These are phyloP conservation scores for Tolypeutes matacus DNA, from an alignment of 2,797 vertebrate genomes.

Conservation along the genomic window DNA sequence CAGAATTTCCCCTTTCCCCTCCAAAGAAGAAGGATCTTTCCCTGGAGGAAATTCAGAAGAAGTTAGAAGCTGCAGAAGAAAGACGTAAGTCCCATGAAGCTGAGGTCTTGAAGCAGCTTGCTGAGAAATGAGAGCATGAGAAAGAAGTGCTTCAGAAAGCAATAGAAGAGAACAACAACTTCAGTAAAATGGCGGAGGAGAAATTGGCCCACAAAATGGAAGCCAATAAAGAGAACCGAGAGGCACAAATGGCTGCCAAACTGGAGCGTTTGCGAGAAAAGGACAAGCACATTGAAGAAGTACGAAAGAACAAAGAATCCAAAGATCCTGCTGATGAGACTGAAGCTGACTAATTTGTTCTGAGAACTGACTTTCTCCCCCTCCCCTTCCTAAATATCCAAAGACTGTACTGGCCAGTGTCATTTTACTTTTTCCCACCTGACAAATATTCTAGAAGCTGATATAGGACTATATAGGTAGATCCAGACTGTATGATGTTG, in stretches of 20 bases:
- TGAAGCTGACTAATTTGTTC: not conserved
- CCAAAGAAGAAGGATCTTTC: too few relatives aligned
- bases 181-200: conserved; percentile 94
- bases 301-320: conserved; percentile 38
- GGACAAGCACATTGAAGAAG: conserved; percentile 94
- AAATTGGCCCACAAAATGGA: conserved; percentile 95
- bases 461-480: conserved; percentile 85
- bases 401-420: conserved; percentile 92
- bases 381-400: conserved; percentile 89
- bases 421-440: conserved; percentile 86
- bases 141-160: conserved; percentile 95
- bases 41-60: not conserved
- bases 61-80: not conserved
- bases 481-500: conserved; percentile 87
- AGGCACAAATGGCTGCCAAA: conserved; percentile 92
- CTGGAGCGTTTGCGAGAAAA: conserved; percentile 94
- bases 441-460: conserved; percentile 76
- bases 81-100: conserved; percentile 91
- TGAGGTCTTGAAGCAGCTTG: conserved; percentile 93
- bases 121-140: conserved; percentile 94
- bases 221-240: conserved; percentile 94
- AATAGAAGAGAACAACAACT: conserved; percentile 93
- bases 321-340: too few relatives aligned
- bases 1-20: too few relatives aligned
- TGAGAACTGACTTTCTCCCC: conserved; percentile 87